Base-by-base conservation (phyloP, 2,113 vertebrate species). In the Labrus mixtus region DNA sequence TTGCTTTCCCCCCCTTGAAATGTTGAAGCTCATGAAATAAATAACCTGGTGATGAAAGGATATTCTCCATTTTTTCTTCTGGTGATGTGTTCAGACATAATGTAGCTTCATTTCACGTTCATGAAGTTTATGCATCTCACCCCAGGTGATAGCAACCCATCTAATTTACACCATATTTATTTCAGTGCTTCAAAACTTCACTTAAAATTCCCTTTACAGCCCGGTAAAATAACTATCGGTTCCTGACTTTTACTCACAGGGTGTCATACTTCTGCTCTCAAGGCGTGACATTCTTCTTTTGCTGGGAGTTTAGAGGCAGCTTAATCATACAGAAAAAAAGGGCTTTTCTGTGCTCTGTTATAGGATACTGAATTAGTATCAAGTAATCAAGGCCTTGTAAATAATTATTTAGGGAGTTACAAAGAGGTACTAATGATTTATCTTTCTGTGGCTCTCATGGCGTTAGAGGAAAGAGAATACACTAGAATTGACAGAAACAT, bases 361-460 rank as follows among this genome's bases (percentile, higher is more conserved):
- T 55, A 58, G 22, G 51, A 66, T 78, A 73, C 37, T 73, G 72
- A 81, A 83, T 79, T 54, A 86, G 65, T 25, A 25, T 33, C 59
- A 23, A 82, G 69, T 48, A 64, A 78, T 63, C 50, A 63, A 81
- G 46, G 54, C 76, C 78, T 60, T 62, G 63, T 76, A 81, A 85
- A 87, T 84, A 68, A 45, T 71, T 83, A 71, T 81, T 69, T 81
- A 20, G 68, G 23, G 53, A 12, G 64, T 70, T 78, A 60, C 45
- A 7, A 86, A 87, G 71, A 92, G 88, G 90, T 84, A 85, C 41
- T 91, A 72, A 92, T 87, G 81, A 88, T 67, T 37, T 68, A 45
- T 76, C 20, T 71, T 51, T 62, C 76, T 12, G 16, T 60, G 74
- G 76, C 66, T 58, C 59, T 60, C 8, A n/a, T 68, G 55, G 1